Conservation (phyloP, 2,888 invertebrate genomes). For the Drosophila gaucha region DNA sequence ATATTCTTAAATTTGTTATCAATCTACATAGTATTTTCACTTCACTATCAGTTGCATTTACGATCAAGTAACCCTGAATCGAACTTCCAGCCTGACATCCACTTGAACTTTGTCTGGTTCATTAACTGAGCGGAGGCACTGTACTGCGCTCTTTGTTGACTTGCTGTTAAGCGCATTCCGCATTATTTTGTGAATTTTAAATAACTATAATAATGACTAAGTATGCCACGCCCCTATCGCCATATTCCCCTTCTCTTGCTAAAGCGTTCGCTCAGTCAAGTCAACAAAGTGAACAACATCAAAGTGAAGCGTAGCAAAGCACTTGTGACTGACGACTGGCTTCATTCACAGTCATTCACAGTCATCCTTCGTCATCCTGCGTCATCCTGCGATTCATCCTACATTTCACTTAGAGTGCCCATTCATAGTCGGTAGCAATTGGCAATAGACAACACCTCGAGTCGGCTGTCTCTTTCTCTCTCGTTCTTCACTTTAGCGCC, state of each 20-base stretch:
- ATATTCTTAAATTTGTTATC: too few relatives aligned
- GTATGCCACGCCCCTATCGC: conserved; percentile 6
- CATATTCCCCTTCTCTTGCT: background rate
- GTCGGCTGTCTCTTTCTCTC: background rate
- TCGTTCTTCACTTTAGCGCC: conserved; percentile 73
- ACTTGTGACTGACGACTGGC: conserved; percentile 35
- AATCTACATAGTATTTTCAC: background rate
- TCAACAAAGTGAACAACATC: conserved; percentile 51
- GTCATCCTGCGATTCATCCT: conserved; percentile 9
- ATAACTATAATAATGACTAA: conserved; percentile 44
- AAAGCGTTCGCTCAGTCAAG: background rate
- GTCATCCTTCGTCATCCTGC: conserved; percentile 17
- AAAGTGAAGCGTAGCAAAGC: conserved; percentile 31
- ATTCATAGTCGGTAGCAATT: conserved; percentile 27
- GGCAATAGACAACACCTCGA: conserved; percentile 67
- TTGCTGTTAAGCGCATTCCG: background rate
- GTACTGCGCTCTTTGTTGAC: background rate
- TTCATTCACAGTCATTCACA: conserved; percentile 19
- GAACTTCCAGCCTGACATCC: too few relatives aligned
- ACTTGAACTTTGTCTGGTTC: conserved; percentile 25
- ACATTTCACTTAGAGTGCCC: conserved; percentile 5
- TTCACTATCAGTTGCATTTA: background rate
- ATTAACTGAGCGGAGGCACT: conserved; percentile 5
- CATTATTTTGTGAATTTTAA: conserved; percentile 42
- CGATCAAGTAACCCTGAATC: too few relatives aligned